Conservation (phyloP, 1,140 invertebrate genomes). For the Oscheius sp. region DNA sequence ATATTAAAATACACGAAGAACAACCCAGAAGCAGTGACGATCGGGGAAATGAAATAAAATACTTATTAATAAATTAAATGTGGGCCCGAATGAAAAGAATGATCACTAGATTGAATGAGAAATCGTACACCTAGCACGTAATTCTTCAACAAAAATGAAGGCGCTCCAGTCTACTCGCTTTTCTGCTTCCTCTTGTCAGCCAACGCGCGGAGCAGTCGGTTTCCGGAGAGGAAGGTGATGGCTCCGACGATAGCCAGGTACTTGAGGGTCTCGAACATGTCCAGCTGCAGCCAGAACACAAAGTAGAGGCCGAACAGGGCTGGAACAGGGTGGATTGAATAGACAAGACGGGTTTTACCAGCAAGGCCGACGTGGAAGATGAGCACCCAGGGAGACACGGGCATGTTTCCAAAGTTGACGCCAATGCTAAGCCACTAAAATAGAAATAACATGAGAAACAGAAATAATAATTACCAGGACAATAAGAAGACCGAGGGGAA, state of each 20-base stretch:
- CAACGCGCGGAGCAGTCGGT: constrained; percentile 76
- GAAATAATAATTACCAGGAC: constrained; percentile 68
- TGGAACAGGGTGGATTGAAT: not conserved
- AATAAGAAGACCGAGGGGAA: constrained; percentile 80
- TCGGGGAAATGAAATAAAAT: not conserved
- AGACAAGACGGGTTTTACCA: constrained; percentile 25
- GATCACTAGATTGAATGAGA: constrained; percentile 5
- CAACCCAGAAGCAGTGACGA: not conserved
- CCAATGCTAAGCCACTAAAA: constrained; percentile 79
- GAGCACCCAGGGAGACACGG: constrained; percentile 74
- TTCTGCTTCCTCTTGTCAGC: constrained; percentile 62
- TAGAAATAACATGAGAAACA: constrained; percentile 34
- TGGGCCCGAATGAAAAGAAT: not conserved
- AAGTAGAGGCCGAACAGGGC: constrained; percentile 81
- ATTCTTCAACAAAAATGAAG: too few relatives aligned
- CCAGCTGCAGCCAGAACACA: constrained; percentile 83
- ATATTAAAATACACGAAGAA: constrained; percentile 8
- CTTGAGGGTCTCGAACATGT: constrained; percentile 93
- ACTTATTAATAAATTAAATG: constrained; percentile 24
- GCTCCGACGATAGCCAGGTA: constrained; percentile 78
- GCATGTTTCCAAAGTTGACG: constrained; percentile 82
- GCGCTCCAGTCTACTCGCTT: constrained; percentile 6
- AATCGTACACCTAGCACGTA: too few relatives aligned
- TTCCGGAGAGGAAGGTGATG: constrained; percentile 87
- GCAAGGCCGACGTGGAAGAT: constrained; percentile 81